Base-by-base conservation (phyloP, 1,140 invertebrate species). In the Planococcus citri region DNA sequence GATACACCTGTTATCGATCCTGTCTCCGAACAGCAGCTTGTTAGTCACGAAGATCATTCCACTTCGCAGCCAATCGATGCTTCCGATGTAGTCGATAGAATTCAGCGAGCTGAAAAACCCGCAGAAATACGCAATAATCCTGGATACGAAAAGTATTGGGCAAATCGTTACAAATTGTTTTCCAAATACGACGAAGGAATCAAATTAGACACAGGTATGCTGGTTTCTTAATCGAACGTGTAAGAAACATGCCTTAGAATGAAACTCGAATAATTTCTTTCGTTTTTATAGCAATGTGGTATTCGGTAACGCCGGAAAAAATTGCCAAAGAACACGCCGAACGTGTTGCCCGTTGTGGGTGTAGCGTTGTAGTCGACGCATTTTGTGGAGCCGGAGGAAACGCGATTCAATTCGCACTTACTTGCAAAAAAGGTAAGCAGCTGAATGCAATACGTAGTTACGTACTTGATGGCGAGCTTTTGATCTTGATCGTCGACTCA, bases 381-480 rank as follows among this genome's bases (percentile, higher is more conserved):
- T 99, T 98, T 80, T 98, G 96, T 81, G 97, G 97, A 25, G 93
- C 94, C 72, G 97, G 97, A 14, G 96, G 97, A 6, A 99, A 99
- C 81, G 80, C 92, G 0, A 98, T 99, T 77, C 95, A 98, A 79
- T 97, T 99, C 81, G 95, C 96, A 1, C 81, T 85, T 24, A 90
- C 87, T 12, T 95, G 93, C 77, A 83, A 89, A 75, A 85, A 84
- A 84, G 92, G 91, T 94, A 81, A 33, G 29, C 29, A 12, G 72
- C 72, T 67, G 24, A 14, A 67, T 27, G 3, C n/a, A n/a, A n/a
- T n/a, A n/a, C n/a, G n/a, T n/a, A n/a, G n/a, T n/a, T n/a, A n/a
- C n/a, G n/a, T n/a, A n/a, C n/a, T n/a, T n/a, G n/a, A n/a, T n/a
- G n/a, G n/a, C n/a, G n/a, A n/a, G n/a, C n/a, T n/a, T n/a, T n/a